Percentiles rank a stretch among this genome's conserved stretches.
These are phyloP conservation scores for Pipistrellus pipistrellus DNA, from an alignment of 2,797 vertebrate species.

Conservation along the genomic window DNA sequence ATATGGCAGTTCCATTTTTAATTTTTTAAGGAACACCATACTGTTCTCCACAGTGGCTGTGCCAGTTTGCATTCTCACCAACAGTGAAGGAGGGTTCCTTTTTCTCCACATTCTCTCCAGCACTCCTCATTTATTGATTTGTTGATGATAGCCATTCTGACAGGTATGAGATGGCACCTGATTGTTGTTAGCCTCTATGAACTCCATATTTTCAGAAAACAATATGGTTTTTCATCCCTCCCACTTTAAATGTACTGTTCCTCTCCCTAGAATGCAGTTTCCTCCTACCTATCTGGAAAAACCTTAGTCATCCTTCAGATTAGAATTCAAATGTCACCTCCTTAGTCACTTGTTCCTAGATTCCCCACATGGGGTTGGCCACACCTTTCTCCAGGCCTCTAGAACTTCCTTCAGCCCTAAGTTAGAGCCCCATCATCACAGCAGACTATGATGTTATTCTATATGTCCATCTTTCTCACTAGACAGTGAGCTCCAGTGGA, in stretches of 20 bases:
- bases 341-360: not conserved
- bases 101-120: no score
- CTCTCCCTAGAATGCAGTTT: not conserved
- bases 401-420: not conserved
- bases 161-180: no score
- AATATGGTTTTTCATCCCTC: not conserved
- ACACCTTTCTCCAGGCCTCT: not conserved
- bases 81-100: no score
- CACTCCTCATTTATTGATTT: no score
- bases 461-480: not conserved
- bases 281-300: conserved; percentile 12
- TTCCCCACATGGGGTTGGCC: not conserved
- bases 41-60: no score
- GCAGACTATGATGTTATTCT: not conserved
- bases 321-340: conserved; percentile 14
- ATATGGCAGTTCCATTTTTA: no score
- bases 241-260: not conserved
- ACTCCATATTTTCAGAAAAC: not conserved
- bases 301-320: not conserved
- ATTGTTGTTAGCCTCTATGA: not conserved
- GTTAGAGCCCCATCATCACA: not conserved
- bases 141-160: no score
- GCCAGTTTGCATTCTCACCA: no score
- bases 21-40: no score
- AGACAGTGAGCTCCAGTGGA: not conserved